Evolutionary conservation across 2,888 invertebrate genomes (phyloP).

Genomic region (Fragum sueziense): DNA sequence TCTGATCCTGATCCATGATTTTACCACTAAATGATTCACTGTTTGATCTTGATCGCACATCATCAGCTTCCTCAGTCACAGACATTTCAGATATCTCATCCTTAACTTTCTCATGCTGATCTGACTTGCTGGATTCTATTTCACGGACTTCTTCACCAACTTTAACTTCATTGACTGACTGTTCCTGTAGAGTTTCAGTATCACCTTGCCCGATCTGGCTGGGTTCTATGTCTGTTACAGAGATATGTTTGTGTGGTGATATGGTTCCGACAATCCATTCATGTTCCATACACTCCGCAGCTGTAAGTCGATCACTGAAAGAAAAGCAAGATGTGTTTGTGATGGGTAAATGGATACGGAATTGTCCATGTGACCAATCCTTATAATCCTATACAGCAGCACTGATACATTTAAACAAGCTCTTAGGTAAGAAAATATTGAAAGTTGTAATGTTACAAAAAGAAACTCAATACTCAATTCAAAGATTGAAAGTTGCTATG

Average conservation of each 20-base stretch:
- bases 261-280: slow-evolving; percentile 87
- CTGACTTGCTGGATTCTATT: background rate
- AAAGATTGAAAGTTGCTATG: too few species aligned
- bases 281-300: slow-evolving; percentile 94
- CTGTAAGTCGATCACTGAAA: slow-evolving; percentile 93
- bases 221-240: background rate
- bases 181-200: background rate
- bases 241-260: slow-evolving; percentile 4
- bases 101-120: slow-evolving; percentile 16
- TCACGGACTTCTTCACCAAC: background rate
- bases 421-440: too few species aligned
- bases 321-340: too few species aligned
- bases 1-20: background rate
- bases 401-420: too few species aligned
- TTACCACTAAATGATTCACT: slow-evolving; percentile 7
- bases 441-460: too few species aligned
- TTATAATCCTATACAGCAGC: too few species aligned
- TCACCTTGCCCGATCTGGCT: background rate
- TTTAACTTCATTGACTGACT: background rate
- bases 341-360: too few species aligned
- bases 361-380: too few species aligned
- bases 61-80: slow-evolving; percentile 34
- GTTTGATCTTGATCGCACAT: slow-evolving; percentile 1
- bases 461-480: too few species aligned
- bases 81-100: slow-evolving; percentile 37